A percentile compares a stretch with the other conserved stretches of the same genome.
These are phyloP conservation scores for Hermodice carunculata DNA, from an alignment of 2,888 invertebrate species.

Conservation along the genomic window DNA sequence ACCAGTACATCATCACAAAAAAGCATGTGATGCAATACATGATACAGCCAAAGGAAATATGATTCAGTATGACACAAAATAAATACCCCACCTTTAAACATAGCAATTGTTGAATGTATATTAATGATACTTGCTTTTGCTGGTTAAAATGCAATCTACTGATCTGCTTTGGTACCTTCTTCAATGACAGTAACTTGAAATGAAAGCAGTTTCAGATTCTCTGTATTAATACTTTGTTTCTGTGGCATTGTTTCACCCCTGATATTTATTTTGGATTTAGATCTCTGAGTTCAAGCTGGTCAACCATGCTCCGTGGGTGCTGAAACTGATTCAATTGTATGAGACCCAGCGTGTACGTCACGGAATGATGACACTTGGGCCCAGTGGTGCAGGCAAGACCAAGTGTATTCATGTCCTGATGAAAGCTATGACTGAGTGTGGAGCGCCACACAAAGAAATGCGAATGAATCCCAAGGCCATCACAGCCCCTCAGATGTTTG, in stretches of 20 bases:
- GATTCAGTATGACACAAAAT: too few species aligned
- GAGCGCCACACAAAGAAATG: conserved; percentile 91
- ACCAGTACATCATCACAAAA: too few species aligned
- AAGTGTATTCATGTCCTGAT: conserved; percentile 81
- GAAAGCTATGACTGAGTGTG: conserved; percentile 84
- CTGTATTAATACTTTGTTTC: not conserved
- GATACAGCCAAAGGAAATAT: too few species aligned
- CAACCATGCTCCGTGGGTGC: conserved; percentile 94
- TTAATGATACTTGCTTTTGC: too few species aligned
- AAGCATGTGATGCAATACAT: too few species aligned
- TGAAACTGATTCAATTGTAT: conserved; percentile 90
- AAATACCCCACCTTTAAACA: too few species aligned
- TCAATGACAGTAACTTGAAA: too few species aligned
- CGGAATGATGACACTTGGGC: conserved; percentile 71
- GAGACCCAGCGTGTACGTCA: conserved; percentile 71
- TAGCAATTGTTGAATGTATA: too few species aligned
- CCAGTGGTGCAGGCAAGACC: conserved; percentile 80
- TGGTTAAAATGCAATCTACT: too few species aligned
- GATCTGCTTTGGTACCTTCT: too few species aligned
- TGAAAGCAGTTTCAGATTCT: not conserved
- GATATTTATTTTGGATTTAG: too few species aligned
- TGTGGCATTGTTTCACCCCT: too few species aligned
- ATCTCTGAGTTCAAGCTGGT: conserved; percentile 77
- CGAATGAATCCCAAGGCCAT: conserved; percentile 99
- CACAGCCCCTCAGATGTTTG: conserved; percentile 98